phyloP scores from a whole-genome alignment of 2,888 invertebrate genomes.

The Drosophila paranaensis region DNA sequence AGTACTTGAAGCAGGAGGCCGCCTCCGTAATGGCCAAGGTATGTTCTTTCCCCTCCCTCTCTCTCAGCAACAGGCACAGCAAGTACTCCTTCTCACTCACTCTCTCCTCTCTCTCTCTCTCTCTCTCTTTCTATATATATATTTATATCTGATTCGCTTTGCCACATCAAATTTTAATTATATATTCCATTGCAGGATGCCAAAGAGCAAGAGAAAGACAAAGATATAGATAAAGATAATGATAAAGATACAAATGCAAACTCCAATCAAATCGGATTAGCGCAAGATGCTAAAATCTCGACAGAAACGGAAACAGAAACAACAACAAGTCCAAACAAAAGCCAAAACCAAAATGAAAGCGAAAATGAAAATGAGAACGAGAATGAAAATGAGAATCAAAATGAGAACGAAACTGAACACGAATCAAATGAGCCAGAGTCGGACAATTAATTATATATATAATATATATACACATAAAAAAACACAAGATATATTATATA shows the following conservation, averaged over 20 bases:
- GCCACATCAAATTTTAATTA: conserved; percentile 58
- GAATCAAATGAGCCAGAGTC: conserved; percentile 26
- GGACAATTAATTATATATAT: conserved; percentile 7
- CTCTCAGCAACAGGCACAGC: background rate
- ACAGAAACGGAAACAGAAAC: conserved; percentile 50
- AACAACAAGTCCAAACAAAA: conserved; percentile 47
- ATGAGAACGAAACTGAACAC: conserved; percentile 10
- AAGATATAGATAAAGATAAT: conserved; percentile 83
- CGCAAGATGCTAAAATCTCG: conserved; percentile 72
- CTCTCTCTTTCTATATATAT: background rate
- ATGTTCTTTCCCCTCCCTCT: conserved; percentile 22
- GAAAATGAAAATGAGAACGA: conserved; percentile 17
- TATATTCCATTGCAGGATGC: conserved; percentile 83
- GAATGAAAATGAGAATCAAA: conserved; percentile 17
- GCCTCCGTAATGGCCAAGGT: conserved; percentile 83
- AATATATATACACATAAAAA: background rate
- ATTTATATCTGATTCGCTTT: conserved; percentile 47
- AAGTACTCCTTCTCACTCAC: background rate
- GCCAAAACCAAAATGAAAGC: conserved; percentile 20
- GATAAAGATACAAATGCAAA: conserved; percentile 66
- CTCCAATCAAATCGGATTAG: conserved; percentile 77
- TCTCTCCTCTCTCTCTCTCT: too few relatives aligned
- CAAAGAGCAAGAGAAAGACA: conserved; percentile 83
- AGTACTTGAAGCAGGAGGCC: conserved; percentile 85
- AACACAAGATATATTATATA: background rate